Base-by-base conservation (phyloP, 2,797 vertebrate species). In the Anisognathus igniventris region DNA sequence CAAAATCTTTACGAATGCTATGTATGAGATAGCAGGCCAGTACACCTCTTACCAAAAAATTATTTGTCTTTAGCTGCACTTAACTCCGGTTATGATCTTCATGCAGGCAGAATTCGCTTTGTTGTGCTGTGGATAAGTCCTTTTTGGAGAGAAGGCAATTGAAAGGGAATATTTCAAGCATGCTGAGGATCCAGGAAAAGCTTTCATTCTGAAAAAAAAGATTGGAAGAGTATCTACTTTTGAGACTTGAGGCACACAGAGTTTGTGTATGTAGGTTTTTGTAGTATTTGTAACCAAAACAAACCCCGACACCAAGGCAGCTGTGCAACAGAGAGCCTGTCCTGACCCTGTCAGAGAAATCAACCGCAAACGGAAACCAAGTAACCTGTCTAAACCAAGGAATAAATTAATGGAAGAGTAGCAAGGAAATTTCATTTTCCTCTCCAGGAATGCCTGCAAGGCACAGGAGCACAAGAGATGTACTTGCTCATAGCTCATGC, bases 391-490 rank as follows among this genome's bases (percentile, higher is more conserved):
- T 61, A 66, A 85, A 51, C 9, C 37, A 33, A 58, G 20, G 19
- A 66, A 82, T 28, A 64, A 66, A 90, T 54, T 40, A 82, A 64
- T 27, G 6, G 6, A 53, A 13, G 6, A 53, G 15, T 13, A 65
- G 14, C 4, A 75, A 61, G 25, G 20, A 24, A 40, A 51, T 70
- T 23, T 68, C 4, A 20, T 60, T 88, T 9, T 72, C 19, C 17
- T 13, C 10, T 65, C 15, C 24, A 40, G 20, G 54, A 70, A 72
- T 47, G 11, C 28, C 12, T 78, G 21, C 14, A 64, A 66, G n/a
- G 30, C 10, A 23, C 17, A 76, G 53, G 20, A 47, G 6, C 4
- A 3, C 18, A 53, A 14, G 23, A 45, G 19, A 31, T 0, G 1
- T 47, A 47, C 7, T 20, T 61, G 14, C 62, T 73, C 31, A 15